Conservation (phyloP, 2,797 vertebrate species). For the Chrosomus eos region DNA sequence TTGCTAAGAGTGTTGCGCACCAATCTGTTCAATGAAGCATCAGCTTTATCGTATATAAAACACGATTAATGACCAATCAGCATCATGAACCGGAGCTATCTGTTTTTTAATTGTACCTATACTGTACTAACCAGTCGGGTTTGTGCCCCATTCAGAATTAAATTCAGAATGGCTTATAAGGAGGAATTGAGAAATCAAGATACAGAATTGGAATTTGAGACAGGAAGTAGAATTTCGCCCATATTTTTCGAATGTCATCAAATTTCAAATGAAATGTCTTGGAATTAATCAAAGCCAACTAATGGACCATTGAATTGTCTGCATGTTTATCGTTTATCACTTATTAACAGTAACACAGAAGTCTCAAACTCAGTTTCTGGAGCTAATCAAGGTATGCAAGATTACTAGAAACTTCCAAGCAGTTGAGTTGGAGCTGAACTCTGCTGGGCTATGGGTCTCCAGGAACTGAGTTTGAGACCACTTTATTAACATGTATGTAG, state of each 20-base stretch:
- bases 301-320: background rate
- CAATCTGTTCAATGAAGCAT: background rate
- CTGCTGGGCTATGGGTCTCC: background rate
- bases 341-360: no score
- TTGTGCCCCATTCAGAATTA: background rate
- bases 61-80: background rate
- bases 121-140: background rate
- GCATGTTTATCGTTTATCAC: background rate
- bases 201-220: background rate
- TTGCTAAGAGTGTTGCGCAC: background rate
- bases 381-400: background rate
- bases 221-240: background rate
- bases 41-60: background rate
- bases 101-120: background rate
- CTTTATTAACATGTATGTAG: no score
- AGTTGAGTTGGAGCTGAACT: background rate
- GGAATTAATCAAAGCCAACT: background rate
- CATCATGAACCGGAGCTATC: background rate
- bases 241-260: background rate
- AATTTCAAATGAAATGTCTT: no score
- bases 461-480: no score
- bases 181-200: background rate
- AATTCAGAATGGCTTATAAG: background rate
- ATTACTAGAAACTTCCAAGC: background rate
- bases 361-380: background rate